Evolutionary conservation across 2,113 vertebrate species (phyloP), one percentile per base, ranked within the genome.

Genomic region (Lota lota): DNA sequence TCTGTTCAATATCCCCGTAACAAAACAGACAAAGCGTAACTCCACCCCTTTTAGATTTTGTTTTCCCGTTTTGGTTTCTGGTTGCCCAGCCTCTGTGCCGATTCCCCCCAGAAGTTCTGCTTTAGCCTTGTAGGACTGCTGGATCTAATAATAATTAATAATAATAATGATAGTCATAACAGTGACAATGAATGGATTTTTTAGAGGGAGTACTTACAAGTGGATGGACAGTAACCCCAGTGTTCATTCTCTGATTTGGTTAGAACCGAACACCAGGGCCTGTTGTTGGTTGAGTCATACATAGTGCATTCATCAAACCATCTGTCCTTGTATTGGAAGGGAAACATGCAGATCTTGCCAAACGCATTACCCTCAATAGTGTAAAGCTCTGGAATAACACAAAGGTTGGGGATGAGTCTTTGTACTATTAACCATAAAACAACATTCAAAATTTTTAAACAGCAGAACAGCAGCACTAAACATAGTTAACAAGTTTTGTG

Each of bases 321-420:
- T 24, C 93, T 92, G 28, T 88, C 85, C 22, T 75, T 76, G 85
- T 91, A 98, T 63, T 92, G 83, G 84, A 99, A 99, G 20, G 97
- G 97, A 83, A 99, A 96, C 40, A 93, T 88, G 78, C 96, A 98
- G 19, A 91, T 87, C 53, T 88, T 92, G n/a, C 96, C 97, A 5
- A 92, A 91, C 0, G 91, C 88, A 74, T 98, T 98, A 74, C 96
- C 97, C 24, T 70, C 86, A 54, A 97, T 81, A 1, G 94, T 93
- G 74, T 92, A 98, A 20, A 89, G 69, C 76, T 92, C 97, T 99
- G 76, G 70, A 79, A 68, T 79, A 60, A 83, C 0, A 85, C 2
- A 0, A 56, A 56, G 53, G n/a, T 5, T 18, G 17, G 16, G 53
- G 16, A 56, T n/a, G n/a, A 56, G 53, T 56, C 40, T 47, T 56